Base-by-base conservation (phyloP, 2,113 vertebrate genomes). In the Stegastes partitus region DNA sequence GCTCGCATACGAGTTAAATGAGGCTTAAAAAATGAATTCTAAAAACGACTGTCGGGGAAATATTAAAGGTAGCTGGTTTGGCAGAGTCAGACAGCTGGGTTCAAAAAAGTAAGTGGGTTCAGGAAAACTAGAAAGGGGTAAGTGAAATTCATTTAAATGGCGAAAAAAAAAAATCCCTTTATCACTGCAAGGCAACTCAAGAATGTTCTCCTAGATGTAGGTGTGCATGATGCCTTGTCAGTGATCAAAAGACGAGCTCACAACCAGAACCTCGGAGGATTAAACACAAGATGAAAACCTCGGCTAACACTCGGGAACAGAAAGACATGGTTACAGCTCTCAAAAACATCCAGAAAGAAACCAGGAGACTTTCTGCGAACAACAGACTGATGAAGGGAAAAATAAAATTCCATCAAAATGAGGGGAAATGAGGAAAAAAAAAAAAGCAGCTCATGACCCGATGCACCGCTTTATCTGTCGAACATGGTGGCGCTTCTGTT, bases 401-500 rank as follows among this genome's bases (percentile, higher is more conserved):
- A 61, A 51, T 21, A n/a, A 51, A 51, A 8, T 21, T 51, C 50
- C n/a, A 3, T 61, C 45, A 31, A 19, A n/a, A 16, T 14, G 3
- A 61, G 28, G 31, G 10, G 47, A n/a, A n/a, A n/a, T n/a, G n/a
- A n/a, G n/a, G n/a, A n/a, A n/a, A n/a, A 50, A 37, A 61, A 61
- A 44, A 42, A 34, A 8, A 51, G 42, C 23, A 5, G 21, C 45
- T 68, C 23, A 23, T 26, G 51, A 39, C 34, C 25, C 3, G 0
- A 39, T 53, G 39, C 56, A 11, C 25, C 3, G 10, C 58, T 54
- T 61, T 47, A 54, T 68, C 56, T 55, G 49, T 44, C 34, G 19
- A 59, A 68, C 37, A 28, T 54, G 49, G 37, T 11, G 56, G 34
- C 26, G 12, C 65, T 44, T 54, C 56, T 62, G 57, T 77, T 22